Conservation (phyloP, 92 coral and sea anemone species). For the Phenganax marumi region DNA sequence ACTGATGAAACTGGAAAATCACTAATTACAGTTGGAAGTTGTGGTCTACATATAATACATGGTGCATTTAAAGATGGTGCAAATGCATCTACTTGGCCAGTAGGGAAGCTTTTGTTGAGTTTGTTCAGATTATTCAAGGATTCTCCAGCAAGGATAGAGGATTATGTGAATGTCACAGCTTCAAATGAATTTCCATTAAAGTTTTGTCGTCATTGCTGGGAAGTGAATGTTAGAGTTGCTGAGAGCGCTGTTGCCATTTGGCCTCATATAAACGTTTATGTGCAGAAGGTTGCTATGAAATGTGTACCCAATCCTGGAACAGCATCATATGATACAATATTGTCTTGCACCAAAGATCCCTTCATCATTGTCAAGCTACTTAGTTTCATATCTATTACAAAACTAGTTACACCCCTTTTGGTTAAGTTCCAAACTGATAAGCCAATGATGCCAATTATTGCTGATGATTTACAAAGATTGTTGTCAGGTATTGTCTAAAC, state of each 20-base stretch:
- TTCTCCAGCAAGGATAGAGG: conserved; percentile 61
- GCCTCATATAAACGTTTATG: conserved; percentile 46
- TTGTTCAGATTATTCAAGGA: conserved; percentile 51
- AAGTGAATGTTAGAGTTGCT: conserved; percentile 52
- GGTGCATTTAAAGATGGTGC: conserved; percentile 39
- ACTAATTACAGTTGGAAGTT: conserved; percentile 46
- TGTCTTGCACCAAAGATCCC: conserved; percentile 42
- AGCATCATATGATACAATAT: conserved; percentile 47
- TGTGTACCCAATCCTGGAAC: conserved; percentile 48
- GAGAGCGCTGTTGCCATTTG: conserved; percentile 53
- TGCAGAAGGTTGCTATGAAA: conserved; percentile 43
- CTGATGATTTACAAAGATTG: conserved; percentile 25
- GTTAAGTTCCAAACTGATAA: conserved; percentile 46
- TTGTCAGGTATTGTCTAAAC: conserved; percentile 5
- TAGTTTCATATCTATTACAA: conserved; percentile 43
- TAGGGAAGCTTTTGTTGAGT: conserved; percentile 36
- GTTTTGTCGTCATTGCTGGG: conserved; percentile 56
- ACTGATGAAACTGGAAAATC: conserved; percentile 47
- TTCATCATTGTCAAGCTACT: conserved; percentile 25
- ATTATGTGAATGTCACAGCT: conserved; percentile 52
- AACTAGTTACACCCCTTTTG: conserved; percentile 38
- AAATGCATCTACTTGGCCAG: conserved; percentile 37
- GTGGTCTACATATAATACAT: conserved; percentile 39
- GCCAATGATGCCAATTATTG: conserved; percentile 46
- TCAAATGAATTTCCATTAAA: conserved; percentile 44